These are phyloP conservation scores for Mesocricetus auratus DNA, from an alignment of 2,113 vertebrate species.

Conservation along the genomic window DNA sequence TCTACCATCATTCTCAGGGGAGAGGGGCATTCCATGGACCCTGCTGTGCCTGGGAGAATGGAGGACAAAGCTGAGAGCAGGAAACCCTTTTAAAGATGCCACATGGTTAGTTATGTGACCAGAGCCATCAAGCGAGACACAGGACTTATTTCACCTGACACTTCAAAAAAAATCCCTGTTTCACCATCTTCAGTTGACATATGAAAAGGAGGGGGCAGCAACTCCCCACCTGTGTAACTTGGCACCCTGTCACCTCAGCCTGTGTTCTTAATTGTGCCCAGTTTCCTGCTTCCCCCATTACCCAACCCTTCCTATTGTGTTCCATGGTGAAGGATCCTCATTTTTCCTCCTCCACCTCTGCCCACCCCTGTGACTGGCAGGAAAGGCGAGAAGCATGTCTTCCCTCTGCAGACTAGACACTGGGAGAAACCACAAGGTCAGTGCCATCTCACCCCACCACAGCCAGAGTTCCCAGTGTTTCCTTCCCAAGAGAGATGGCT, in stretches of 20 bases:
- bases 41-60: neutral
- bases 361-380: neutral
- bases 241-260: neutral
- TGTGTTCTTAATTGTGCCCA: too few species aligned
- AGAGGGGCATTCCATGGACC: too few species aligned
- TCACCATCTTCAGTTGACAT: neutral
- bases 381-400: neutral
- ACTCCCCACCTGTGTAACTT: neutral
- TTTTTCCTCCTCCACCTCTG: neutral
- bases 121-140: too few species aligned
- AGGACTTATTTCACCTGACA: too few species aligned
- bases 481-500: neutral
- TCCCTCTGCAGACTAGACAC: neutral
- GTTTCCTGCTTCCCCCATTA: neutral
- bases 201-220: neutral
- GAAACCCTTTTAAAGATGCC: neutral
- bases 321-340: neutral
- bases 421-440: neutral
- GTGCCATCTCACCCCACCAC: neutral
- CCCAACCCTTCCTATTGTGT: too few species aligned
- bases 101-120: fast-evolving
- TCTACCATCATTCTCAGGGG: neutral
- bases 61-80: fast-evolving
- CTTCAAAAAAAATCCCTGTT: neutral
- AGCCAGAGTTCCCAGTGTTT: too few species aligned